A percentile compares a stretch with the other conserved stretches of the same genome.
phyloP scores from a whole-genome alignment of 2,888 invertebrate species.

The Congeria kusceri region DNA sequence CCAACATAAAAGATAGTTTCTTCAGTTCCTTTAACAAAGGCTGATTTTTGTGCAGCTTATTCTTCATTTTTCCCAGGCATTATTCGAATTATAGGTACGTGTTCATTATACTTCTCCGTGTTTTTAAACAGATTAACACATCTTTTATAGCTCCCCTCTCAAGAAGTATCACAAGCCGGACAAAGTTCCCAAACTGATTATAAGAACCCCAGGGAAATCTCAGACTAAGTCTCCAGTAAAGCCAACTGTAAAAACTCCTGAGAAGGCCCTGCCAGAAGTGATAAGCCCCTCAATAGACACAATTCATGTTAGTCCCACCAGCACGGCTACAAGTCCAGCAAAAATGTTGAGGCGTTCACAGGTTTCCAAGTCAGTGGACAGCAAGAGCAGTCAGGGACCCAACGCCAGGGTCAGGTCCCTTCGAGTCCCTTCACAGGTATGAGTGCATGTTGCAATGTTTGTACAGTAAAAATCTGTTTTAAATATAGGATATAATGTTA shows the following conservation, averaged over 20 bases:
- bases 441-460: background rate
- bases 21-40: too few relatives aligned
- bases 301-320: conserved; percentile 41
- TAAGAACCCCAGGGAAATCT: conserved; percentile 57
- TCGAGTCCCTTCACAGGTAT: conserved; percentile 58
- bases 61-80: too few relatives aligned
- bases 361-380: conserved; percentile 42
- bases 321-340: conserved; percentile 47
- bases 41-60: too few relatives aligned
- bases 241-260: conserved; percentile 44
- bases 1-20: too few relatives aligned
- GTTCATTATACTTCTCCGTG: too few relatives aligned
- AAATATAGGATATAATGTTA: too few relatives aligned
- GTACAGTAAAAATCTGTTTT: too few relatives aligned
- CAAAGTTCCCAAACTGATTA: conserved; percentile 38
- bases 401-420: conserved; percentile 42
- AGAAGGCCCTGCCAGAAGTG: conserved; percentile 38
- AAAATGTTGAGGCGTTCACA: conserved; percentile 63
- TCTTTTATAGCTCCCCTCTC: conserved; percentile 31
- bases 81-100: too few relatives aligned
- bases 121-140: background rate
- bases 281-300: conserved; percentile 36
- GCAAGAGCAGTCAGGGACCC: conserved; percentile 43
- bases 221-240: conserved; percentile 55
- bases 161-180: conserved; percentile 47